Base-by-base conservation (phyloP, 2,797 vertebrate genomes). In the Squalus acanthias region DNA sequence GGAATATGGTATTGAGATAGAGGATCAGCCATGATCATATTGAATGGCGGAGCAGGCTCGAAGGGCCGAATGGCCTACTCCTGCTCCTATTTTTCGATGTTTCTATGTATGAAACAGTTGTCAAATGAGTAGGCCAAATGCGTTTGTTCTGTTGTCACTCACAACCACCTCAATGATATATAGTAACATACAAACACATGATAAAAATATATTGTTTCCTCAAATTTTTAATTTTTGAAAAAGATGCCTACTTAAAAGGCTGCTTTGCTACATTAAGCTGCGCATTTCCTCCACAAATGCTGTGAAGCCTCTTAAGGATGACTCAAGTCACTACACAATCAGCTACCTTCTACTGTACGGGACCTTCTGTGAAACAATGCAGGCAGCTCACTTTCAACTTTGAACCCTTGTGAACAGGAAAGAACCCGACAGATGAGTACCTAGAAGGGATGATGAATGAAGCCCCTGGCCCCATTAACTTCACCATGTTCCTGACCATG, bases 401-500 rank as follows among this genome's bases (percentile, higher is more conserved):
- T 76, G 39, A 60, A 72, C 89, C 12, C 69, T 60, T 2, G 6
- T 97, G 96, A 33, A 50, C 97, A 99, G 99, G 99, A 96, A 99
- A 99, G 98, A 99, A 99, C 98, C 99, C 99, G 10, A 99, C 99
- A 0, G 99, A 99, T 0, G 99, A 99, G 96, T 99, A 99, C 97
- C 97, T 99, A 97, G 99, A 99, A 97, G 99, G 98, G 26, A 99
- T 99, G 99, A 99, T 99, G 99, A 99, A 98, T 0, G 99, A 99
- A 97, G 99, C 99, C 0, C 99, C 99, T 0, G 99, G 99, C 33
- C 99, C 99, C 97, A 99, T 99, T 97, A 99, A 99, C 98, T 99
- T 99, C 98, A 99, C 99, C 97, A 99, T 99, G 99, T 99, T 99
- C 98, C 99, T 99, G 97, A 99, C 99, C 96, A 99, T 99, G 99